Percentiles rank a stretch among this genome's conserved stretches.
Evolutionary conservation across 2,888 invertebrate species (phyloP).

Genomic region (Eumacrocentrus americanus): DNA sequence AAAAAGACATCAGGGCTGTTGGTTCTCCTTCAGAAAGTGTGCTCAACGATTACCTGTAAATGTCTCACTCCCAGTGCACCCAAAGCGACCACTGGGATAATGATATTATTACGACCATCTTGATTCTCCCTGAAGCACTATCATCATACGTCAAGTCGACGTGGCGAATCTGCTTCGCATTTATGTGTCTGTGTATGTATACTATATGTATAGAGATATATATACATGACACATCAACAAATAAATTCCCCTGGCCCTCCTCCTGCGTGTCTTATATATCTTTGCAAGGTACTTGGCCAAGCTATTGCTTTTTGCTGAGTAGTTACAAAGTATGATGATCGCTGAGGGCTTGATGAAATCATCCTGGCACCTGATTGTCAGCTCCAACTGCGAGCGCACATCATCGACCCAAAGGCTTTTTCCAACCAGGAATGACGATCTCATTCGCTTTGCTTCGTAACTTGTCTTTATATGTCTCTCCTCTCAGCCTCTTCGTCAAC

Average conservation of each 20-base stretch:
- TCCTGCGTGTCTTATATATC: constrained; percentile 4
- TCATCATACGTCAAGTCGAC: constrained; percentile 59
- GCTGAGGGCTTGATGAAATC: constrained; percentile 53
- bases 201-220: constrained; percentile 15
- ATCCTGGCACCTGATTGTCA: constrained; percentile 52
- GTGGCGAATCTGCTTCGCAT: constrained; percentile 43
- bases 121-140: constrained; percentile 55
- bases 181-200: constrained; percentile 12
- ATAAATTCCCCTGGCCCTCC: constrained; percentile 12
- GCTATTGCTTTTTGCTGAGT: constrained; percentile 48
- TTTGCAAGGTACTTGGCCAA: constrained; percentile 13
- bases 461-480: no score
- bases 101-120: constrained; percentile 60
- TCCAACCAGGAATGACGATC: background rate
- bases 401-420: background rate
- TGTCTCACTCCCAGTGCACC: constrained; percentile 30
- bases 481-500: no score
- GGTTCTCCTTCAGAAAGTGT: no score
- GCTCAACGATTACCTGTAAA: constrained; percentile 20
- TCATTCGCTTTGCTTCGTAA: constrained; percentile 21
- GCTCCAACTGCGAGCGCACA: constrained; percentile 24
- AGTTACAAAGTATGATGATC: constrained; percentile 59
- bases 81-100: constrained; percentile 57
- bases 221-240: constrained; percentile 32
- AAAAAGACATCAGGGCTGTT: no score